Evolutionary conservation across 2,797 vertebrate species (phyloP).

Genomic region (Xenops minutus): DNA sequence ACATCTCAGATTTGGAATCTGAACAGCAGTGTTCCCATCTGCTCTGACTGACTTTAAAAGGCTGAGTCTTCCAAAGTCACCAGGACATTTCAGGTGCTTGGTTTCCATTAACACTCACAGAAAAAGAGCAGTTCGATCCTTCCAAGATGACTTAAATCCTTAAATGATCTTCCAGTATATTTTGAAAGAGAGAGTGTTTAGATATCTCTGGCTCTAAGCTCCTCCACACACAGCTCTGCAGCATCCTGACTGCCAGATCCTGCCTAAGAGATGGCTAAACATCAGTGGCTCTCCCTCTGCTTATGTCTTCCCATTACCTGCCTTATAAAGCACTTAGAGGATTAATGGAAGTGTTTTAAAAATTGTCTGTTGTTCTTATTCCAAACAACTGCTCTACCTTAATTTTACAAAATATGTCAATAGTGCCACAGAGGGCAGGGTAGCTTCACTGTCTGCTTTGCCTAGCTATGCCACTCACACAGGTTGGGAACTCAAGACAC

Average conservation of each 20-base stretch:
- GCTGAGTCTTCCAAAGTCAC: neutral
- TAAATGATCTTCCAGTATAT: neutral
- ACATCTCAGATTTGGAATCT: neutral
- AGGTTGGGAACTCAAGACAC: neutral
- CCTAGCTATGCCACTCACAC: neutral
- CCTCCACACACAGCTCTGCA: neutral
- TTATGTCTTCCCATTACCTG: neutral
- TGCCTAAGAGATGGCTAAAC: neutral
- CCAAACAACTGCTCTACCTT: neutral
- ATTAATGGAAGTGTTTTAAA: neutral
- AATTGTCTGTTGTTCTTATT: neutral
- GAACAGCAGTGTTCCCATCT: neutral
- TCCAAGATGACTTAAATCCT: neutral
- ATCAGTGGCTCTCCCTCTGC: neutral
- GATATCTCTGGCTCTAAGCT: neutral
- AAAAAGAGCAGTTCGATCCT: conserved; percentile 4
- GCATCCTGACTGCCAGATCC: neutral
- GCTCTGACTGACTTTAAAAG: neutral
- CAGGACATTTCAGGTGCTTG: neutral
- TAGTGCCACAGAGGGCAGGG: neutral
- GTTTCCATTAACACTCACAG: neutral
- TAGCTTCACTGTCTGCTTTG: neutral
- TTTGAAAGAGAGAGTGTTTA: neutral
- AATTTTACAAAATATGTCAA: neutral
- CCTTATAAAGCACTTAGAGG: neutral